phyloP scores from a whole-genome alignment of 1,140 invertebrate genomes.

The Drosophila baimaii region DNA sequence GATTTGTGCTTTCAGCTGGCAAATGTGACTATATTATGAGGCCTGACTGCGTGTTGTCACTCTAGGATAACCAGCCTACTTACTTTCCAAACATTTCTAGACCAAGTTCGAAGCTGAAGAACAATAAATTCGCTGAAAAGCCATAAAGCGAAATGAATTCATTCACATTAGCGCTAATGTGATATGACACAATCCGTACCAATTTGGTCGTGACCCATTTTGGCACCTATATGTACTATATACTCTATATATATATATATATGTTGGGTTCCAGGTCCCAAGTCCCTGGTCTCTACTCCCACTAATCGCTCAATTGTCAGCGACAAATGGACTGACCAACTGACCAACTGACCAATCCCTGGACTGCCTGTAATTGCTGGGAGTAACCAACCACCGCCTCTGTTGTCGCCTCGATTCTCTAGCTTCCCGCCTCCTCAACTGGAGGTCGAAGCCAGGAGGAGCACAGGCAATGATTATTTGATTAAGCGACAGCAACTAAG shows the following conservation, averaged over 20 bases:
- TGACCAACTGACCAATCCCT: constrained; percentile 5
- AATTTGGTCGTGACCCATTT: constrained; percentile 12
- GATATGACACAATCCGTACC: constrained; percentile 8
- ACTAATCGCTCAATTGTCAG: constrained; percentile 35
- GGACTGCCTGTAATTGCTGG: constrained; percentile 1
- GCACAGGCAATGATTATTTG: constrained; percentile 63
- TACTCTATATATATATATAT: background rate
- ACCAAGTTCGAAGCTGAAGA: no score
- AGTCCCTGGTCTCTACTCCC: background rate
- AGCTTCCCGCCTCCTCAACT: background rate
- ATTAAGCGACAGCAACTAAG: constrained; percentile 64
- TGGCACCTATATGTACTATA: background rate
- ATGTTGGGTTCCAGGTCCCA: background rate
- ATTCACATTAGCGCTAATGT: constrained; percentile 1
- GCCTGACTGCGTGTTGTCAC: no score
- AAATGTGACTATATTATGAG: no score
- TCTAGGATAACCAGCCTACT: no score
- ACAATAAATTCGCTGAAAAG: no score
- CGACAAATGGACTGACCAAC: background rate
- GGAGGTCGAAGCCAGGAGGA: constrained; percentile 8
- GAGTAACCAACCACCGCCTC: background rate
- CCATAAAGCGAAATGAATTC: background rate
- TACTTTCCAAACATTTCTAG: background rate
- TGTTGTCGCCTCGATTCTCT: constrained; percentile 3
- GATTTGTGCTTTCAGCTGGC: no score